Evolutionary conservation across 2,113 vertebrate genomes (phyloP), one percentile per base, ranked within the genome.

Genomic region (Rana temporaria): DNA sequence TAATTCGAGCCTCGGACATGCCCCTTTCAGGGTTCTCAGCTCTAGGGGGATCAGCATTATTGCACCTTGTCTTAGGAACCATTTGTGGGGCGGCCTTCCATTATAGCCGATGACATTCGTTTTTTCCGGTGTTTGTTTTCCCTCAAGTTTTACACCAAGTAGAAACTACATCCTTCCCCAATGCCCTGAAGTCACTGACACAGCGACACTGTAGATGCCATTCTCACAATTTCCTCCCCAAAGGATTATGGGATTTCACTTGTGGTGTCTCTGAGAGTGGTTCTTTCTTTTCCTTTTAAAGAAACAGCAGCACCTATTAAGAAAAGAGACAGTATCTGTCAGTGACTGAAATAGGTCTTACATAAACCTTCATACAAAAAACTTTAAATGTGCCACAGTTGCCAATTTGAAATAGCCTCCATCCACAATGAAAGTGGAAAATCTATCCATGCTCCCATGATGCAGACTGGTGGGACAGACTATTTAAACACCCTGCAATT

Each of bases 231-330:
- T 88, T 90, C 87, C 87, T 91, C 89, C 71, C 82, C 81, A 86
- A 87, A 87, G 87, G 88, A 87, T 86, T 79, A 42, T 63, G 85
- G 87, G 89, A 93, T 92, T 92, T 99, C 96, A 99, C 96, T 99
- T 99, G 92, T 98, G 97, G 84, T 82, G 81, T 84, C 98, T 94
- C 79, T 96, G 95, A 55, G 95, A 93, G 76, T 97, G 96, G 95
- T 99, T 99, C 97, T 97, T 99, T 92, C 97, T 94, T 97, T 99
- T 99, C 90, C 97, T 95, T 91, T 97, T 99, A 92, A 99, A 99
- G 94, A 99, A 99, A 88, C 98, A 99, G 95, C 98, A 99, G 96
- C 98, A 99, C 98, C 98, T 99, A 89, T 90, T 89, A 83, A 91
- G 89, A 67, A 55, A 20, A 59, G 4, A 24, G 53, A 79, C 2